A percentile compares a stretch with the other conserved stretches of the same genome.
phyloP scores from a whole-genome alignment of 1,140 invertebrate species.

The Helicoverpa armigera region DNA sequence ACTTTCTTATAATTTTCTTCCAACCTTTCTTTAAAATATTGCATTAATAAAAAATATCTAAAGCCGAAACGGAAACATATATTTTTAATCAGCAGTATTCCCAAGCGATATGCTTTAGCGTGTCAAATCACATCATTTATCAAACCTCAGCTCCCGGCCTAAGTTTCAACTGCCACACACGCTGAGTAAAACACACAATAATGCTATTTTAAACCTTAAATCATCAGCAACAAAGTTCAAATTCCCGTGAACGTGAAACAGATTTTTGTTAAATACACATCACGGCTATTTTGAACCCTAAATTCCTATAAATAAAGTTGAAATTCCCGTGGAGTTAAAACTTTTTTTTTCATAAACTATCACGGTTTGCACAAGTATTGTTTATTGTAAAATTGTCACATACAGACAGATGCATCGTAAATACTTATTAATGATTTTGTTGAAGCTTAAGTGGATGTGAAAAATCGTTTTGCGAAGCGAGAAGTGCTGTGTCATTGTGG shows the following conservation, averaged over 20 bases:
- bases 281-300: neutral
- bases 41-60: constrained; percentile 27
- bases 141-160: constrained; percentile 59
- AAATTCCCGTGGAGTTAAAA: neutral
- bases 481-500: constrained; percentile 42
- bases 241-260: neutral
- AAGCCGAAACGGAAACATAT: constrained; percentile 51
- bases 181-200: neutral
- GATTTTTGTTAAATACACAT: neutral
- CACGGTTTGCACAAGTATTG: constrained; percentile 49
- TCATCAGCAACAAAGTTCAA: neutral
- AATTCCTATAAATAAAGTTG: neutral
- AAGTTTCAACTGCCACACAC: constrained; percentile 56
- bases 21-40: neutral
- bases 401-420: constrained; percentile 51
- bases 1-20: too few relatives aligned
- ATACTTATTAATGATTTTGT: constrained; percentile 54
- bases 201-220: neutral
- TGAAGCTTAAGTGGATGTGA: constrained; percentile 51
- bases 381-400: constrained; percentile 41
- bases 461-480: constrained; percentile 42
- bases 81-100: constrained; percentile 64
- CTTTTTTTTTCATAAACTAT: neutral
- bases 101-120: constrained; percentile 56
- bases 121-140: constrained; percentile 65